Base-by-base conservation (phyloP, 2,888 invertebrate species). In the Dasypolia templi region DNA sequence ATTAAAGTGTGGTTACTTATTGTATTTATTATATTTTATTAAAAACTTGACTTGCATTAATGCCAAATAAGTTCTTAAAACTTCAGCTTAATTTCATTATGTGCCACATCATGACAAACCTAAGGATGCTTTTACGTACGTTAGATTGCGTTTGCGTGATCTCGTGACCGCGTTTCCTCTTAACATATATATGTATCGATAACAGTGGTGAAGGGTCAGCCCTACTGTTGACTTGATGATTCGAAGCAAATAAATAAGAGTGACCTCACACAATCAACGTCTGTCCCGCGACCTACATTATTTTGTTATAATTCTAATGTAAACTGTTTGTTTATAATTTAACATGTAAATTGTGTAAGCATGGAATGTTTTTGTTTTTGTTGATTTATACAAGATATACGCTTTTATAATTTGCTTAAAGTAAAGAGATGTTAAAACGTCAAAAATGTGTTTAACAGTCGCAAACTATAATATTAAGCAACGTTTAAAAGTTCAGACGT, bases 111-210 rank as follows among this genome's bases (percentile, higher is more conserved):
- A 7, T 62, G 7, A 26, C 22, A 7, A 44, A 26, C 22, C 29
- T 2, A 44, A 62, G 22, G 29, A 44, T 22, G 22, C 14, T 44
- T 44, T 29, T 42, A 35, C 35, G 6, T 35, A 35, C 35, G 35
- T 35, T n/a, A n/a, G n/a, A n/a, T n/a, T n/a, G n/a, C n/a, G n/a
- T n/a, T n/a, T n/a, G n/a, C n/a, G n/a, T 7, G 35, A 35, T 7
- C 35, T 6, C 35, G 35, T 39, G 39, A 39, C 39, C 39, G 39
- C 9, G 35, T 35, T 35, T 35, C 3, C 6, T 35, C 35, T 32
- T 19, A 59, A 44, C 4, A 46, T 68, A 49, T 29, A 46, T 68
- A 49, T 29, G 22, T n/a, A 75, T 75, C 49, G 55, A 56, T 49
- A 75, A 19, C 14, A 32, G 26, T 19, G 11, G 14, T n/a, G 3